Conservation (phyloP, 2,113 vertebrate species). For the Phylloscopus whistleri region DNA sequence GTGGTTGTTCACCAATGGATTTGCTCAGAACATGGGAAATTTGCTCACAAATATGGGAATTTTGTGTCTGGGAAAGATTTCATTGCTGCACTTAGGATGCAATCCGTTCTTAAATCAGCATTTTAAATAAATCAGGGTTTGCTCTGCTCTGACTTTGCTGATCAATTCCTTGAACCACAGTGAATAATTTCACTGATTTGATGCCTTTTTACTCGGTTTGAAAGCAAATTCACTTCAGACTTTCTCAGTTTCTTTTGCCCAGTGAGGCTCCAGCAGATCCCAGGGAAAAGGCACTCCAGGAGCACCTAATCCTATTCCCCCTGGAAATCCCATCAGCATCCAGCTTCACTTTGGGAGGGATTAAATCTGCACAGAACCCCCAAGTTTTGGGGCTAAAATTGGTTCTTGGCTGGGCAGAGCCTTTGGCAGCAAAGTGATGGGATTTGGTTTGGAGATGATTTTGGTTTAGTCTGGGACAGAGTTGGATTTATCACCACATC, state of each 20-base stretch:
- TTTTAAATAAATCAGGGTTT: neutral
- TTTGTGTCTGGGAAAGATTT: neutral
- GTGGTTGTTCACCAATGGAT: rapidly evolving
- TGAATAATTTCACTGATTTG: neutral
- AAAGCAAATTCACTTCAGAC: neutral
- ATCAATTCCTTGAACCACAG: neutral
- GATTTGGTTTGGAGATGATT: neutral
- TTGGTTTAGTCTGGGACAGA: rapidly evolving
- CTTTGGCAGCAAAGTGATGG: neutral
- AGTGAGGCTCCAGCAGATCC: neutral
- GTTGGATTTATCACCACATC: rapidly evolving
- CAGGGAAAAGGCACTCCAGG: neutral
- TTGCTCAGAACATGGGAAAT: neutral
- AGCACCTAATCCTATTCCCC: neutral
- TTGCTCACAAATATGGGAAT: rapidly evolving
- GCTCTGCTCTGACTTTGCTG: neutral
- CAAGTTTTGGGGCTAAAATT: neutral
- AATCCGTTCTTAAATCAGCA: neutral
- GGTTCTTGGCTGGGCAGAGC: neutral
- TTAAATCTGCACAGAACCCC: neutral
- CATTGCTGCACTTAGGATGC: neutral
- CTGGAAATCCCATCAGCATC: neutral
- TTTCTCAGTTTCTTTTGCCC: neutral
- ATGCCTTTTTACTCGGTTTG: neutral
- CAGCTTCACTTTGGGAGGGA: neutral